Evolutionary conservation across 23 tunicate genomes (phyloP).

Genomic region (Clavelina lepadiformis): DNA sequence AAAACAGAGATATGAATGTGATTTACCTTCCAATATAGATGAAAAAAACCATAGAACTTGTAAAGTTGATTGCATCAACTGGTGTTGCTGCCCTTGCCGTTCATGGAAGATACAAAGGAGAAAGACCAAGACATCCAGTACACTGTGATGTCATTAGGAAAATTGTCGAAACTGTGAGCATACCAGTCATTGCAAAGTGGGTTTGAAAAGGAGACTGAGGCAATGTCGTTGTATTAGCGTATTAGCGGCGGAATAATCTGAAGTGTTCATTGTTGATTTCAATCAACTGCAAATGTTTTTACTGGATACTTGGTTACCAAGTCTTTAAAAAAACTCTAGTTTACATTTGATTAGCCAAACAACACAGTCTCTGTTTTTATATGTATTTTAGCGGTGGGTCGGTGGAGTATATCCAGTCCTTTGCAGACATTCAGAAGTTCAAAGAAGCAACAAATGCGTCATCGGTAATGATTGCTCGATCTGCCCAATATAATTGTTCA

Average conservation of each 20-base stretch:
- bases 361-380: too few species aligned
- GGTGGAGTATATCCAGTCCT: slow-evolving; percentile 40
- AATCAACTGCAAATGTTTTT: neutral
- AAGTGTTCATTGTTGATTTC: neutral
- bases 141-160: slow-evolving; percentile 46
- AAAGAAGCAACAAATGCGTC: slow-evolving; percentile 53
- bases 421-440: slow-evolving; percentile 80
- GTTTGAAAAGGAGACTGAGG: neutral
- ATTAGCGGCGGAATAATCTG: neutral
- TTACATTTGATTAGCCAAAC: neutral
- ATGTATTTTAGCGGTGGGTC: slow-evolving; percentile 75
- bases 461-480: slow-evolving; percentile 87
- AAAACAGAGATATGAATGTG: too few species aligned
- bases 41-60: slow-evolving; percentile 77
- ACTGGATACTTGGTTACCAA: neutral
- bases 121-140: slow-evolving; percentile 77
- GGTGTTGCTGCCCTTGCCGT: slow-evolving; percentile 94
- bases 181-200: slow-evolving; percentile 95
- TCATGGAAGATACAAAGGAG: slow-evolving; percentile 79
- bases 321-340: too few species aligned
- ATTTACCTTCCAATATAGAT: slow-evolving; percentile 49
- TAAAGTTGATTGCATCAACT: slow-evolving; percentile 81
- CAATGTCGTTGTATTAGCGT: neutral
- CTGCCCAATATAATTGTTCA: slow-evolving; percentile 81
- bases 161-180: slow-evolving; percentile 63